Evolutionary conservation across 2,113 vertebrate species (phyloP).

Genomic region (Etheostoma spectabile): DNA sequence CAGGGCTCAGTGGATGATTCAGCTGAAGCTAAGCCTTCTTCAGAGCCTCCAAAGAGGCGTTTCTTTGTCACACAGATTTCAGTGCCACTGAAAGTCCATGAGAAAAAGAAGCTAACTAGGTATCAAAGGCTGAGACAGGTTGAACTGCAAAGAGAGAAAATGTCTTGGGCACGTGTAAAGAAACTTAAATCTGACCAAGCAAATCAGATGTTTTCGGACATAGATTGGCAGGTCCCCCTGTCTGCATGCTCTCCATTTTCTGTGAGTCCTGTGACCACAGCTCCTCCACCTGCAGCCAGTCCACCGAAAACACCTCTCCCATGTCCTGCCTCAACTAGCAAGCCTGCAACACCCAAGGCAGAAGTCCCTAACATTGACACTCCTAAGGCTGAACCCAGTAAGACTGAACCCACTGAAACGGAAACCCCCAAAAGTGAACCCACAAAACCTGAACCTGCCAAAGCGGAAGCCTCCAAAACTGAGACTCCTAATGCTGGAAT

Average conservation of each 20-base stretch:
- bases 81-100: slow-evolving; percentile 89
- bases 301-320: slow-evolving; percentile 44
- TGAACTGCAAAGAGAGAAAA: slow-evolving; percentile 85
- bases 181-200: slow-evolving; percentile 85
- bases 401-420: slow-evolving; percentile 20
- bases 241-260: slow-evolving; percentile 41
- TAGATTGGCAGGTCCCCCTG: slow-evolving; percentile 59
- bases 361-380: slow-evolving; percentile 39
- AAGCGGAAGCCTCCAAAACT: slow-evolving; percentile 21
- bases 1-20: slow-evolving; percentile 11
- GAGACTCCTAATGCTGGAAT: slow-evolving; percentile 27
- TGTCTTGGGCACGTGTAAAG: slow-evolving; percentile 98
- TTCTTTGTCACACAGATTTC: slow-evolving; percentile 95
- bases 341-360: slow-evolving; percentile 33
- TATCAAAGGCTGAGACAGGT: slow-evolving; percentile 85
- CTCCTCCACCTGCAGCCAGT: slow-evolving; percentile 41
- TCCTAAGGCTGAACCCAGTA: slow-evolving; percentile 25
- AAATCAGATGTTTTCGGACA: slow-evolving; percentile 77
- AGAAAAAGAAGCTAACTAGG: slow-evolving; percentile 87
- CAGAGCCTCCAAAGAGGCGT: slow-evolving; percentile 87
- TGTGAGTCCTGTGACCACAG: slow-evolving; percentile 15
- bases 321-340: slow-evolving; percentile 42
- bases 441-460: slow-evolving; percentile 41
- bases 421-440: slow-evolving; percentile 49
- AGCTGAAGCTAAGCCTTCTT: slow-evolving; percentile 52